phyloP scores from a whole-genome alignment of 2,113 vertebrate genomes.

The Amblyopsis rosae region DNA sequence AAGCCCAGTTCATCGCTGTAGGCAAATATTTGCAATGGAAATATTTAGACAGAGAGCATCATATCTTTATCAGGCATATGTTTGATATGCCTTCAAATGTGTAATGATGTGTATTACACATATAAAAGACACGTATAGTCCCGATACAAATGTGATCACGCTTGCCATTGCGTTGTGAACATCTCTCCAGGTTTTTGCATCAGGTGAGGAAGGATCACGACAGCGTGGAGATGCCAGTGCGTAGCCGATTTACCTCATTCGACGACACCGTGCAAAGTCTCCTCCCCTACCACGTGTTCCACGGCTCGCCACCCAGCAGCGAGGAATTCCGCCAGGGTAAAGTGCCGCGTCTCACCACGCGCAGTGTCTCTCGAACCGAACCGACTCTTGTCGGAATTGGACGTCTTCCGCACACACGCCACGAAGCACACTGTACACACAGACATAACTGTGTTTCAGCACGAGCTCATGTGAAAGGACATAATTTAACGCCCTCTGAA shows the following conservation, averaged over 20 bases:
- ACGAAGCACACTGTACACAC: too few species aligned
- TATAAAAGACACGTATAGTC: too few species aligned
- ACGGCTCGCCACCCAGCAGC: constrained; percentile 85
- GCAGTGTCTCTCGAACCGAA: neutral
- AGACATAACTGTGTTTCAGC: neutral
- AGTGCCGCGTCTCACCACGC: neutral
- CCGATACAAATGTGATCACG: neutral
- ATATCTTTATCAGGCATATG: too few species aligned
- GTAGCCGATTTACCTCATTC: constrained; percentile 81
- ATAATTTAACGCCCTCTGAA: neutral
- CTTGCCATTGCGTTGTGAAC: neutral
- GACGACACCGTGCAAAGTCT: constrained; percentile 86
- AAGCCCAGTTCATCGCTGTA: too few species aligned
- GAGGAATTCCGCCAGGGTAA: constrained; percentile 84
- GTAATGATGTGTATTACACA: too few species aligned
- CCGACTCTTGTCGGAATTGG: neutral
- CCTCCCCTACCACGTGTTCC: constrained; percentile 92
- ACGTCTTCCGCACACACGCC: too few species aligned
- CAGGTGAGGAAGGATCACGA: constrained; percentile 87
- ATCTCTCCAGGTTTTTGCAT: constrained; percentile 82
- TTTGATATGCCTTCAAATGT: too few species aligned
- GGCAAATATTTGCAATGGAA: too few species aligned
- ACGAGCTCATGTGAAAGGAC: too few species aligned
- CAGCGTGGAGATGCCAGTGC: constrained; percentile 81
- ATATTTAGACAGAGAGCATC: too few species aligned